Conservation (phyloP, 64 coral and sea anemone genomes). For the Porites lutea region DNA sequence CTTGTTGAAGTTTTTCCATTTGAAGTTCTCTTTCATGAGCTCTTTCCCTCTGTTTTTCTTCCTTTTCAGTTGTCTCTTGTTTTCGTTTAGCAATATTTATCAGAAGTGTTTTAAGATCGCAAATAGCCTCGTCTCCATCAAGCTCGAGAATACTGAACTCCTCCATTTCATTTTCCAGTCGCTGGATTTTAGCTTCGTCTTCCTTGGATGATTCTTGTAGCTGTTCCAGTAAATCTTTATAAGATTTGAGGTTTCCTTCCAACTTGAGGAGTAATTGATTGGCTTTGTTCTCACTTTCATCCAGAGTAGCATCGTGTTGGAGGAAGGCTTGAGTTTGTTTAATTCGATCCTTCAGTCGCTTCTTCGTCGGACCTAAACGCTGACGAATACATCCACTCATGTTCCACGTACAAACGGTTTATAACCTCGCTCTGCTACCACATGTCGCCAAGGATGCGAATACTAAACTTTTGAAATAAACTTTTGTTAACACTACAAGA, state of each 20-base stretch:
- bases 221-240: not conserved
- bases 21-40: no score
- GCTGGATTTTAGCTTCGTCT: not conserved
- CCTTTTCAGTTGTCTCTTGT: not conserved
- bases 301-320: no score
- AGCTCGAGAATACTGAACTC: not conserved
- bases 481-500: no score
- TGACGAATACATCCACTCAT: slow-evolving; percentile 4
- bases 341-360: no score
- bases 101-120: not conserved
- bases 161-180: not conserved
- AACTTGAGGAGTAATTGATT: not conserved
- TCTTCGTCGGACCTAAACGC: slow-evolving; percentile 2
- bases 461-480: no score
- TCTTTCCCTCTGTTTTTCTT: not conserved
- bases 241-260: not conserved
- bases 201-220: not conserved
- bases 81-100: slow-evolving; percentile 1
- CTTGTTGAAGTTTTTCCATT: no score
- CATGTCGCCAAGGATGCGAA: not conserved
- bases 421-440: slow-evolving; percentile 32
- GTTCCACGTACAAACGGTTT: not conserved
- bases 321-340: no score
- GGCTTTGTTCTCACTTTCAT: no score
- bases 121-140: slow-evolving; percentile 6